A percentile compares a stretch with the other conserved stretches of the same genome.
Evolutionary conservation across 2,113 vertebrate species (phyloP).

Genomic region (Callorhinus ursinus): DNA sequence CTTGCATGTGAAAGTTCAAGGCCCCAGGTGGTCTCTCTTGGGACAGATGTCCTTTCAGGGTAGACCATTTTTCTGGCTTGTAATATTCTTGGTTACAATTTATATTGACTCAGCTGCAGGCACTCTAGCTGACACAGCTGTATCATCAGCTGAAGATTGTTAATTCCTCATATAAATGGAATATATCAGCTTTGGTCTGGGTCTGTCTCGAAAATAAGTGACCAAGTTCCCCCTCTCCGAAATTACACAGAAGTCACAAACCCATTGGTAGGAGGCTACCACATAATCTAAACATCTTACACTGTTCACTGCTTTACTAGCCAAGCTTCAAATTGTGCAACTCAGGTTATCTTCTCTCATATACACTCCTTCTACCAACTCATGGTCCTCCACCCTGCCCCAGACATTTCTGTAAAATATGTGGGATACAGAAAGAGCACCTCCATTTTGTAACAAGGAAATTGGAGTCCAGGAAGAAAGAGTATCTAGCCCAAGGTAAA

Average conservation of each 20-base stretch:
- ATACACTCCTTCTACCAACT: background rate
- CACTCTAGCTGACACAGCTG: conserved; percentile 55
- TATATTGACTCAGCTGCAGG: conserved; percentile 67
- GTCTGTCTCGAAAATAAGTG: conserved; percentile 52
- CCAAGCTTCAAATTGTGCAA: background rate
- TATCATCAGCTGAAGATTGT: conserved; percentile 19
- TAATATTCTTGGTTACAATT: conserved; percentile 48
- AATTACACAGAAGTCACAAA: conserved; percentile 5
- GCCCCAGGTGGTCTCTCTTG: conserved; percentile 5
- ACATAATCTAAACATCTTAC: background rate
- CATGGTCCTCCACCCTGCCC: background rate
- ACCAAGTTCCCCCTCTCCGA: conserved; percentile 5
- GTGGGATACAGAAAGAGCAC: background rate
- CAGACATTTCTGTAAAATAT: background rate
- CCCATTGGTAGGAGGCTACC: background rate
- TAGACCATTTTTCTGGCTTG: conserved; percentile 35
- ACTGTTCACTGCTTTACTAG: background rate
- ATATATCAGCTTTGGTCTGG: conserved; percentile 34
- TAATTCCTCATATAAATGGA: conserved; percentile 63
- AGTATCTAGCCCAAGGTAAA: background rate
- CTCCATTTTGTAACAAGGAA: background rate
- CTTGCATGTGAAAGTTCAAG: background rate
- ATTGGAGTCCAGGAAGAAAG: background rate
- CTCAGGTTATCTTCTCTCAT: background rate
- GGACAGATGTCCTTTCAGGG: background rate